phyloP scores from a whole-genome alignment of 2,888 invertebrate species.

The Trachelus tabidus region DNA sequence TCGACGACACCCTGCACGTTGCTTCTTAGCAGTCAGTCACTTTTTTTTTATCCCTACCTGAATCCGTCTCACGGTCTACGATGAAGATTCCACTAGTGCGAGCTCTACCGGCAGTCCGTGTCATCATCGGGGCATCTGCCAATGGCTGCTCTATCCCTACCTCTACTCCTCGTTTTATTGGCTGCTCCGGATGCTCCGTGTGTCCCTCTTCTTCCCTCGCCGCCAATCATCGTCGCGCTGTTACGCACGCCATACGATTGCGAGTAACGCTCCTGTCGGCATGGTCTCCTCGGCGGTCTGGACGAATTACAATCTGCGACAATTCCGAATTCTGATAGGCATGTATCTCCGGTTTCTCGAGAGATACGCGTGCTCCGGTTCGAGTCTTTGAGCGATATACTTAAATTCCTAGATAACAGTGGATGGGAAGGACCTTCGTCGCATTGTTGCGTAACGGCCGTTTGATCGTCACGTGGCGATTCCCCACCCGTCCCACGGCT shows the following conservation, averaged over 20 bases:
- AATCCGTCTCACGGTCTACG: conserved; percentile 12
- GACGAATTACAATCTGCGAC: not conserved
- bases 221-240: conserved; percentile 6
- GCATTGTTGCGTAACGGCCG: not conserved
- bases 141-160: conserved; percentile 19
- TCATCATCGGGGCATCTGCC: conserved; percentile 14
- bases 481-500: not conserved
- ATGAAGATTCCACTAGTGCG: conserved; percentile 20
- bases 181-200: conserved; percentile 22
- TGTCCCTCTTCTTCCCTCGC: conserved; percentile 22
- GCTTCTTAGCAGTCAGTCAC: conserved; percentile 9
- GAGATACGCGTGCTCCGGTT: not conserved
- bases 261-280: not conserved
- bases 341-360: not conserved
- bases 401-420: not conserved
- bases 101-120: conserved; percentile 5
- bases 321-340: not conserved
- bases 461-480: not conserved
- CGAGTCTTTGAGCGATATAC: not conserved
- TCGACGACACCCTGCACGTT: conserved; percentile 16
- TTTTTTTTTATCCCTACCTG: conserved; percentile 19
- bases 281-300: not conserved
- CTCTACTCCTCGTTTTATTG: conserved; percentile 17
- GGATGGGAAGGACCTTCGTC: not conserved
- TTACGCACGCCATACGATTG: not conserved